phyloP scores from a whole-genome alignment of 1,140 invertebrate genomes.

The Drosophila ercepeae region DNA sequence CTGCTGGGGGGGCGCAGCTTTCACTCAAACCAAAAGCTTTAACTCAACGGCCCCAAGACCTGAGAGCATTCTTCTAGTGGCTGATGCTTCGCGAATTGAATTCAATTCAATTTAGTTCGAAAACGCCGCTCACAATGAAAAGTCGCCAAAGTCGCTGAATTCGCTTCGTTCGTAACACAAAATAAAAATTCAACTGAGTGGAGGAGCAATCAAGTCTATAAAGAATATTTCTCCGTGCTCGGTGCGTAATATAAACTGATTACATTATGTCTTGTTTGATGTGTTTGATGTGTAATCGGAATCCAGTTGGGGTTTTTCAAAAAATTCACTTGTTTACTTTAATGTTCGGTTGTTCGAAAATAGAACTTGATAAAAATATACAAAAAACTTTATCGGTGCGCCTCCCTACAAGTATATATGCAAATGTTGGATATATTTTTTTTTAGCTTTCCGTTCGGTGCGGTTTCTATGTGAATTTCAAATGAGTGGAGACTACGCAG shows the following conservation, averaged over 20 bases:
- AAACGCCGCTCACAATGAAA: conserved; percentile 60
- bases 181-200: conserved; percentile 14
- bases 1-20: conserved; percentile 64
- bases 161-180: conserved; percentile 29
- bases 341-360: conserved; percentile 17
- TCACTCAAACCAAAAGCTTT: conserved; percentile 49
- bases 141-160: conserved; percentile 54
- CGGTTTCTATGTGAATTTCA: conserved; percentile 35
- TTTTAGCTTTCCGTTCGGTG: conserved; percentile 17
- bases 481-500: conserved; percentile 44
- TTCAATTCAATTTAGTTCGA: conserved; percentile 62
- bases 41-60: conserved; percentile 12
- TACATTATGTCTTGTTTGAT: conserved; percentile 14
- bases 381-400: conserved; percentile 32
- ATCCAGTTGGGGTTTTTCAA: conserved; percentile 27
- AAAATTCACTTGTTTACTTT: conserved; percentile 35
- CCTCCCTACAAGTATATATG: conserved; percentile 36
- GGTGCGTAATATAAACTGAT: conserved; percentile 55
- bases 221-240: conserved; percentile 26
- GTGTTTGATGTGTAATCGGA: conserved; percentile 41
- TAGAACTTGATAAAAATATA: conserved; percentile 70
- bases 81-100: conserved; percentile 52
- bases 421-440: conserved; percentile 40
- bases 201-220: conserved; percentile 29
- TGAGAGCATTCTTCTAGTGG: conserved; percentile 35